Conservation (phyloP, 1,140 invertebrate species). For the Cotesia chilonis region DNA sequence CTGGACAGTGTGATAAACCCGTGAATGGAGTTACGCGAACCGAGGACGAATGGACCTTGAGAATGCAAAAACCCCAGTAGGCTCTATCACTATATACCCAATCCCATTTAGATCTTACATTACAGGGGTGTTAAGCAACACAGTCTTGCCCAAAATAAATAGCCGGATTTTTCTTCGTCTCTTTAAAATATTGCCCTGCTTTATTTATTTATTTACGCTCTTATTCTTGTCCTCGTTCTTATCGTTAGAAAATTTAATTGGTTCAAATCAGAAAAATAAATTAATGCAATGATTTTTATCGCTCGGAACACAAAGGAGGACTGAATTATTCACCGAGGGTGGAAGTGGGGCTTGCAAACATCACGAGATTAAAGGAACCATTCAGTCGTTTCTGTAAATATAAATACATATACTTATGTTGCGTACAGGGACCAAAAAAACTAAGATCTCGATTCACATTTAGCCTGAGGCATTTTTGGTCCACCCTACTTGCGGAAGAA, state of each 20-base stretch:
- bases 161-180: background rate
- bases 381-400: conserved; percentile 42
- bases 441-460: conserved; percentile 5
- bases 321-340: conserved; percentile 44
- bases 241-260: too few relatives aligned
- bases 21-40: conserved; percentile 60
- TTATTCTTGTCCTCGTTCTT: too few relatives aligned
- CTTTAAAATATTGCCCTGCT: too few relatives aligned
- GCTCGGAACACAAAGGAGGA: conserved; percentile 39
- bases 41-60: conserved; percentile 49
- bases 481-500: conserved; percentile 26
- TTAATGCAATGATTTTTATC: conserved; percentile 53
- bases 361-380: conserved; percentile 62
- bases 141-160: background rate
- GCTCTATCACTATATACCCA: too few relatives aligned
- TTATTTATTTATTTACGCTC: too few relatives aligned
- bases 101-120: conserved; percentile 2
- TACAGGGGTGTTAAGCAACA: conserved; percentile 10
- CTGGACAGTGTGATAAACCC: conserved; percentile 66
- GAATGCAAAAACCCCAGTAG: conserved; percentile 49
- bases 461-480: conserved; percentile 19
- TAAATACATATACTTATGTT: too few relatives aligned
- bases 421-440: too few relatives aligned
- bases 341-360: conserved; percentile 58
- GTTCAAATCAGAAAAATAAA: conserved; percentile 44